phyloP scores from a whole-genome alignment of 1,140 invertebrate genomes.

The Heliconius melpomene region DNA sequence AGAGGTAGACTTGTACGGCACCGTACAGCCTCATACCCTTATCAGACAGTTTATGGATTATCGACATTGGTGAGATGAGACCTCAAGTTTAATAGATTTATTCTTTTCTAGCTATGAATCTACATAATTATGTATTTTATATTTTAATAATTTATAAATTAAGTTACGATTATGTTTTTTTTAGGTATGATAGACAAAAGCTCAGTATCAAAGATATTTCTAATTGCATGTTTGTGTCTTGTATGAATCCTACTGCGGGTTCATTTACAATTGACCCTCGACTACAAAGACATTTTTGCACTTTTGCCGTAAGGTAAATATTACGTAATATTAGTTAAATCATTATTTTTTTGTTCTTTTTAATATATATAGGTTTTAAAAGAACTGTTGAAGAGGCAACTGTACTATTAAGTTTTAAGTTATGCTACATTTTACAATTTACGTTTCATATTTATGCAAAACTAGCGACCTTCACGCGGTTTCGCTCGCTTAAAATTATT shows the following conservation, averaged over 20 bases:
- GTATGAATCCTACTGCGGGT: slow-evolving; percentile 98
- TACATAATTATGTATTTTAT: not conserved
- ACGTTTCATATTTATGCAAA: not conserved
- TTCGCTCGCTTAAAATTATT: too few relatives aligned
- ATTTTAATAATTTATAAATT: not conserved
- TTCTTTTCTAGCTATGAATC: not conserved
- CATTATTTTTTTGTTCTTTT: too few relatives aligned
- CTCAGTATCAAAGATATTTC: slow-evolving; percentile 95
- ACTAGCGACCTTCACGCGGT: not conserved
- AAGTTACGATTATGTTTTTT: slow-evolving; percentile 26
- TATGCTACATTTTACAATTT: too few relatives aligned
- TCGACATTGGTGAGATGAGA: slow-evolving; percentile 88
- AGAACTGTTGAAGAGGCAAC: too few relatives aligned
- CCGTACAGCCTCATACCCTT: slow-evolving; percentile 96
- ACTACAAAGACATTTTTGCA: slow-evolving; percentile 95
- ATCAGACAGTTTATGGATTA: slow-evolving; percentile 97
- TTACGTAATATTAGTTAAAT: not conserved
- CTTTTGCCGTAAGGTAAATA: slow-evolving; percentile 91
- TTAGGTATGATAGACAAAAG: slow-evolving; percentile 92
- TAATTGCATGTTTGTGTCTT: slow-evolving; percentile 96
- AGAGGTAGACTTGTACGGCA: slow-evolving; percentile 96
- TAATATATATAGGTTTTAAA: too few relatives aligned
- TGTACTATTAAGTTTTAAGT: too few relatives aligned
- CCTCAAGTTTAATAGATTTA: not conserved
- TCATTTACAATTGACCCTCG: slow-evolving; percentile 96